Conservation (phyloP, 2,113 vertebrate genomes). For the Daphoenositta chrysoptera region DNA sequence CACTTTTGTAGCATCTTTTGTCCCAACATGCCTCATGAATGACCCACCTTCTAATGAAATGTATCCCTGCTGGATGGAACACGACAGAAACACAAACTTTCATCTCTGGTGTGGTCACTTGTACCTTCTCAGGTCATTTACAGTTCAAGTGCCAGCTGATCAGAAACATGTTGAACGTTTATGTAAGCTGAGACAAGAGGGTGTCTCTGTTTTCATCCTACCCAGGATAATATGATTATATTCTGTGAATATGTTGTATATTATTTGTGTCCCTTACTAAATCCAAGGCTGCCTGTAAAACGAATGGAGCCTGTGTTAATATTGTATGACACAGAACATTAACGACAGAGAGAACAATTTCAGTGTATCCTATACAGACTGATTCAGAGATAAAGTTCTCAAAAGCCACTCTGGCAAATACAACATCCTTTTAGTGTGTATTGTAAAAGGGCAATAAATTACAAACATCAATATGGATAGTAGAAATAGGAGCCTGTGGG, state of each 20-base stretch:
- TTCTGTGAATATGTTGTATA: neutral
- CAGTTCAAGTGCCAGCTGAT: neutral
- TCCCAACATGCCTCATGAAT: neutral
- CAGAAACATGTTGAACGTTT: neutral
- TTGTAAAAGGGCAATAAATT: constrained; percentile 24
- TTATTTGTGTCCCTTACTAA: neutral
- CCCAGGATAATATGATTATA: neutral
- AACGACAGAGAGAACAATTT: neutral
- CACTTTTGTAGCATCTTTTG: neutral
- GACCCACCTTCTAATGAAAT: neutral
- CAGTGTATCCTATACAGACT: neutral
- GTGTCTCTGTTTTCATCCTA: neutral
- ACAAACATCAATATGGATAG: neutral
- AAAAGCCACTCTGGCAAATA: neutral
- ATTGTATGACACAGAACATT: neutral
- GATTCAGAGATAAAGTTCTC: neutral
- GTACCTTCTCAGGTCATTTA: neutral
- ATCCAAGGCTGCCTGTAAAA: neutral
- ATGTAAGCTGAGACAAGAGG: neutral
- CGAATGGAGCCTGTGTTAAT: neutral
- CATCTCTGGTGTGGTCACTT: neutral
- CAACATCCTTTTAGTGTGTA: neutral
- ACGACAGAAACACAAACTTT: neutral
- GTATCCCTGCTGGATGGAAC: neutral
- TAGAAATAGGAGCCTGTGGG: constrained; percentile 17